Base-by-base conservation (phyloP, 30 jellyfish, hydroid and myxozoan genomes). In the Phacellophora camtschatica region DNA sequence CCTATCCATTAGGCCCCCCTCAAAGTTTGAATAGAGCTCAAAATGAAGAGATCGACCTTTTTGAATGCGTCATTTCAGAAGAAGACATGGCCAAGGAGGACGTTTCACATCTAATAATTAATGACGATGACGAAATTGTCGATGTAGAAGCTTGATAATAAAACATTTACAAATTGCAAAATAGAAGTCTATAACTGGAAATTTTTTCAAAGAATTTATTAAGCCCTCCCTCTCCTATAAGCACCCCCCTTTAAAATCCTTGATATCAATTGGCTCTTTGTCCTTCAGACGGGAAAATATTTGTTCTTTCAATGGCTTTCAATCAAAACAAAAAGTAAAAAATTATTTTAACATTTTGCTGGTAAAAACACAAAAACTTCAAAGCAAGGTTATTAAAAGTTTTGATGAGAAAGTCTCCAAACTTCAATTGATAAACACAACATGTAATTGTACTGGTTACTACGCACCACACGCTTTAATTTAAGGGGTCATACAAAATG, bases 31-130 rank as follows among this genome's bases (percentile, higher is more conserved):
- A n/a, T 50, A 5, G 66, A 4, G 66, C 22, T 50, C 66, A 18
- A 56, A 24, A 4, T 4, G 37, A 56, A 18, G 71, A 56, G 41
- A 56, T 56, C 37, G 39, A 15, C 71, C 71, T 45, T 56, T 56
- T 56, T 56, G 71, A 56, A 56, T 56, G 36, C 41, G n/a, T 9
- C 37, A 56, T 56, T 18, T 24, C 71, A 56, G 71, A 56, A 56
- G 5, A 56, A 24, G 41, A 56, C 71, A 56, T 56, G 71, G 71
- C 71, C 39, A 41, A 6, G 41, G 39, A 56, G 29, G 71, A 6
- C 9, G 16, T 41, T 41, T 9, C 9, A 41, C 55, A 41, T 9
- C 29, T 18, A 10, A 56, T 56, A 18, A 56, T 24, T 56, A 20
- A 56, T 56, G 71, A 56, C 41, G 71, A 24, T 56, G 8, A 56